A percentile compares a stretch with the other conserved stretches of the same genome.
These are phyloP conservation scores for Corythoichthys haematopterus DNA, from an alignment of 2,113 vertebrate species.

Conservation along the genomic window DNA sequence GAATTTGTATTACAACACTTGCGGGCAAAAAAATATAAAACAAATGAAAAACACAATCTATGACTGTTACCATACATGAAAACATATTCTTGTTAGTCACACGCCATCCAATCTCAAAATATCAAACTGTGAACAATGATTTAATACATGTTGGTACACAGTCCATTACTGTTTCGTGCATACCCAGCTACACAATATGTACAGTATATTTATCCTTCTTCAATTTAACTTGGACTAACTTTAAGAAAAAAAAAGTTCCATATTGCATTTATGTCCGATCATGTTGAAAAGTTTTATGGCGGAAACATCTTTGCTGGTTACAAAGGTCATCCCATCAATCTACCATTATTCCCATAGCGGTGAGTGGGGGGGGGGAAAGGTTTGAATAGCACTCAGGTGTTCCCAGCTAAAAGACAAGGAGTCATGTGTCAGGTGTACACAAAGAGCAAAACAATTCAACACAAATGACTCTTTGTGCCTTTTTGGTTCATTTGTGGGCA, in stretches of 20 bases:
- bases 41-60: too few species aligned
- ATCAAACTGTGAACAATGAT: too few species aligned
- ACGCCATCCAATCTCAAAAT: too few species aligned
- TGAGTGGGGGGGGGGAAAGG: constrained; percentile 14
- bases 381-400: constrained; percentile 31
- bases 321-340: constrained; percentile 36
- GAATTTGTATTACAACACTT: too few species aligned
- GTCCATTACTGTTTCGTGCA: not conserved
- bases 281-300: not conserved
- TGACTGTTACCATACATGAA: too few species aligned
- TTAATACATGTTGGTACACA: not conserved
- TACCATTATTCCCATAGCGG: constrained; percentile 26
- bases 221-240: not conserved
- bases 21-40: too few species aligned
- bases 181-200: not conserved
- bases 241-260: not conserved
- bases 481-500: constrained; percentile 21
- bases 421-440: constrained; percentile 62
- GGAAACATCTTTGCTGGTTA: constrained; percentile 12
- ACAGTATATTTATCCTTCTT: too few species aligned
- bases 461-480: constrained; percentile 25
- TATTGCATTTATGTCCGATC: not conserved
- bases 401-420: constrained; percentile 44
- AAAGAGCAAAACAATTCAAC: constrained; percentile 37
- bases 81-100: too few species aligned